Evolutionary conservation across 1,140 invertebrate genomes (phyloP), one percentile per base, ranked within the genome.

Genomic region (Anagrus nilaparvatae): DNA sequence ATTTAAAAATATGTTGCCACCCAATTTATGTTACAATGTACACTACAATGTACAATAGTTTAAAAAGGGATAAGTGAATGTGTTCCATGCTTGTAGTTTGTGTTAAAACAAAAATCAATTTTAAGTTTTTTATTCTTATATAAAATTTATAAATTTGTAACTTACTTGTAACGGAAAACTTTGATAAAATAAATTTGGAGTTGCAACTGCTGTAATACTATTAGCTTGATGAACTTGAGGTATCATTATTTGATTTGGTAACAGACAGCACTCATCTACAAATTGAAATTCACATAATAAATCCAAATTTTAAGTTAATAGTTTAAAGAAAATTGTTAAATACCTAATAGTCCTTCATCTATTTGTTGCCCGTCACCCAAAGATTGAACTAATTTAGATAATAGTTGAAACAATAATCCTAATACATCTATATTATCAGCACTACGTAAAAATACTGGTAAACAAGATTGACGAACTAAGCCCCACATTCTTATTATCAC

Each of bases 401-500:
- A 67, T 21, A 91, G 71, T 37, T 83, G 77, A 55, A 89, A 93
- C 3, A 91, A 58, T 25, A 85, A 70, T 1, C 79, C 76, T 12
- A 94, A 63, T 17, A 87, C 81, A 60, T 94, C 90, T 3, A 87
- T 72, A 61, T 77, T 83, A 38, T 86, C 83, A 46, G 78, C 72
- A 51, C 80, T 79, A 52, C 82, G 69, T 36, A 82, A 73, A 70
- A 89, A 77, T 18, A 80, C 75, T 1, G 89, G 88, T 31, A 89
- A 67, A 67, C 87, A 91, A 8, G 78, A 79, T 16, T 80, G 73
- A 43, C 81, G 74, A 16, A 90, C 64, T 12, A 89, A 63, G 7
- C 87, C 86, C 85, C 88, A 90, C 18, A 91, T 86, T 12, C 90
- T 73, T 44, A 92, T 87, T 46, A 92, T 78, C 5, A 91, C 83